Evolutionary conservation across 2,113 vertebrate genomes (phyloP).

Genomic region (Cyanistes caeruleus): DNA sequence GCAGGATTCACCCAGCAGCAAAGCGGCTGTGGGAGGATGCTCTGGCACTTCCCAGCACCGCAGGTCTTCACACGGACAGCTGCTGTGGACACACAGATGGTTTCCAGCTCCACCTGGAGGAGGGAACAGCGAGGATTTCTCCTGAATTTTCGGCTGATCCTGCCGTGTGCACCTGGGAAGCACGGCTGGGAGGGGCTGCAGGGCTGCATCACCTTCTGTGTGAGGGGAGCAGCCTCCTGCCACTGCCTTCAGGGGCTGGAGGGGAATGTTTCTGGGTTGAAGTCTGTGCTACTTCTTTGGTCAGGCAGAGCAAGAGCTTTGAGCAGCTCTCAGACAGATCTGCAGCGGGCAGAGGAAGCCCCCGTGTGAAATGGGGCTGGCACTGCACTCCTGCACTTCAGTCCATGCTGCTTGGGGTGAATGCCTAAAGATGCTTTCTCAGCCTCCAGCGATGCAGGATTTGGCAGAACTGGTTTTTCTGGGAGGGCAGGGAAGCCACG

Average conservation of each 20-base stretch:
- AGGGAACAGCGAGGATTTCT: neutral
- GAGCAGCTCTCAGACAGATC: constrained; percentile 26
- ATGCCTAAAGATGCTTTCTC: neutral
- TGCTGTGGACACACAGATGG: neutral
- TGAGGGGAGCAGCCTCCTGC: neutral
- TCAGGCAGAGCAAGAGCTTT: constrained; percentile 49
- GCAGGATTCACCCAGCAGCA: neutral
- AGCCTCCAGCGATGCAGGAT: neutral
- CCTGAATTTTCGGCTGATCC: constrained; percentile 28
- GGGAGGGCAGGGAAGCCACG: neutral
- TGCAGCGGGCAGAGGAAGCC: neutral
- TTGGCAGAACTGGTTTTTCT: neutral
- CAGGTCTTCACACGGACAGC: accelerated
- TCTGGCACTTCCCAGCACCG: neutral
- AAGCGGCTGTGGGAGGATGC: accelerated
- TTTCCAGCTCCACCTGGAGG: neutral
- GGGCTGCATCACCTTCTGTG: neutral
- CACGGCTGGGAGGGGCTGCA: neutral
- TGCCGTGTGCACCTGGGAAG: neutral
- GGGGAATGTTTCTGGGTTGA: neutral
- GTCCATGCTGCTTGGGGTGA: neutral
- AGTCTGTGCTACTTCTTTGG: constrained; percentile 68
- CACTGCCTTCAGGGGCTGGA: accelerated
- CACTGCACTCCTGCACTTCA: neutral
- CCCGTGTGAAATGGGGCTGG: neutral